These are phyloP conservation scores for Tipula helvola DNA, from an alignment of 2,888 invertebrate genomes.

Conservation along the genomic window DNA sequence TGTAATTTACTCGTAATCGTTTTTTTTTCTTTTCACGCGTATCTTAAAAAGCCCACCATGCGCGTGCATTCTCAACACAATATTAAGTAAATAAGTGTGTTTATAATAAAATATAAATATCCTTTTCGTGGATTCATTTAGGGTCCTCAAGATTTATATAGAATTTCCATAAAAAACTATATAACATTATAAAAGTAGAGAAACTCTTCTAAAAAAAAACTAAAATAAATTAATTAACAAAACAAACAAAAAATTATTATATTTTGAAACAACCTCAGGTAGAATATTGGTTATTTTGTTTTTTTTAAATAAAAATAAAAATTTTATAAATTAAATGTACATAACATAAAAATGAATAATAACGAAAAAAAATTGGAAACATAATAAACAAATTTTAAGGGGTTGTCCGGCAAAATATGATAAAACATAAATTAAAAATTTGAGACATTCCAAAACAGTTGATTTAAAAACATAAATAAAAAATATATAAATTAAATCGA, in stretches of 20 bases:
- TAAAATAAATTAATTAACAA: background rate
- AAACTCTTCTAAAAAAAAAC: background rate
- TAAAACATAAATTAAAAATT: conserved; percentile 4
- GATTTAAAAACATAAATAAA: background rate
- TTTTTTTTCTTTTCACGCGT: background rate
- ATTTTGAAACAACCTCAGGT: conserved; percentile 10
- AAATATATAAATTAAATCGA: background rate
- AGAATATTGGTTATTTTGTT: background rate
- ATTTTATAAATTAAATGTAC: background rate
- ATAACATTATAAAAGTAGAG: background rate
- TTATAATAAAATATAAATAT: background rate
- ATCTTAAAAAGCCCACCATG: background rate
- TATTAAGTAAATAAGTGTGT: background rate
- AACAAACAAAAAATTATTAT: background rate
- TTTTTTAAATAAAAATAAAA: background rate
- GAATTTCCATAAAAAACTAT: background rate
- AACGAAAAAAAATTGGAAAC: background rate
- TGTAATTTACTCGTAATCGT: background rate
- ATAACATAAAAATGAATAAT: background rate
- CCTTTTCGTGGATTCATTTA: background rate
- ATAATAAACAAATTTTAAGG: background rate
- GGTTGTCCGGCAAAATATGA: conserved; percentile 6
- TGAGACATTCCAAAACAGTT: background rate
- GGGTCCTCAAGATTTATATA: background rate
- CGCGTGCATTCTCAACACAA: background rate